phyloP scores from a whole-genome alignment of 2,888 invertebrate genomes.

The Ypsolopha sequella region DNA sequence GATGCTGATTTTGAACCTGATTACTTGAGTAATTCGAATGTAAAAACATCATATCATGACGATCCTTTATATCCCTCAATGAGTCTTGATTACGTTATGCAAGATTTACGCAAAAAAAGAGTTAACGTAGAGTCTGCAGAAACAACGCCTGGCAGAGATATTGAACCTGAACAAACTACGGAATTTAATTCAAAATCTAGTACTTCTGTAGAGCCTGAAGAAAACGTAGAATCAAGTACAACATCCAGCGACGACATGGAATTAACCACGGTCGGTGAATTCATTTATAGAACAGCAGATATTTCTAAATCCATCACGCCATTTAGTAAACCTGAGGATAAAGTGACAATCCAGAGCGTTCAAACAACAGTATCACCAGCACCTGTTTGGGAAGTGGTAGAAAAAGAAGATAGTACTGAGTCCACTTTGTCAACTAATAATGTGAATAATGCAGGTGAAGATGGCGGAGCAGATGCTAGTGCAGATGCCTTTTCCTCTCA shows the following conservation, averaged over 20 bases:
- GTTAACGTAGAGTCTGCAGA: too few relatives aligned
- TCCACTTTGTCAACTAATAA: too few relatives aligned
- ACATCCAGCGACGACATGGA: conserved; percentile 18
- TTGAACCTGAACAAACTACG: too few relatives aligned
- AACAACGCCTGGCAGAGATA: too few relatives aligned
- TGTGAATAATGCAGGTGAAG: too few relatives aligned
- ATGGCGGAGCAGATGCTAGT: too few relatives aligned
- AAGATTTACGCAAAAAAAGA: conserved; percentile 43
- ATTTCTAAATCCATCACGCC: conserved; percentile 11
- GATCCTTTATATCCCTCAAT: conserved; percentile 37
- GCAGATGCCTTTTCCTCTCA: too few relatives aligned
- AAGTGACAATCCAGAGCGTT: conserved; percentile 9
- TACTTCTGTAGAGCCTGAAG: background rate
- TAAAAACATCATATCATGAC: conserved; percentile 34
- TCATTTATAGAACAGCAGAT: conserved; percentile 42
- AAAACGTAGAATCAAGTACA: conserved; percentile 10
- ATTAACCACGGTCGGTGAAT: conserved; percentile 46
- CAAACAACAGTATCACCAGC: conserved; percentile 23
- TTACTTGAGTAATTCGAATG: conserved; percentile 36
- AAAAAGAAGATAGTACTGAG: conserved; percentile 10
- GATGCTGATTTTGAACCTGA: conserved; percentile 58
- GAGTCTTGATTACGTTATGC: conserved; percentile 45
- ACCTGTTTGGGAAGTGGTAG: conserved; percentile 52
- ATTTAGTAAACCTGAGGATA: conserved; percentile 6
- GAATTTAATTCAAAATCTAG: too few relatives aligned